Evolutionary conservation across 2,888 invertebrate genomes (phyloP).

Genomic region (Sinhomidia bicolor): DNA sequence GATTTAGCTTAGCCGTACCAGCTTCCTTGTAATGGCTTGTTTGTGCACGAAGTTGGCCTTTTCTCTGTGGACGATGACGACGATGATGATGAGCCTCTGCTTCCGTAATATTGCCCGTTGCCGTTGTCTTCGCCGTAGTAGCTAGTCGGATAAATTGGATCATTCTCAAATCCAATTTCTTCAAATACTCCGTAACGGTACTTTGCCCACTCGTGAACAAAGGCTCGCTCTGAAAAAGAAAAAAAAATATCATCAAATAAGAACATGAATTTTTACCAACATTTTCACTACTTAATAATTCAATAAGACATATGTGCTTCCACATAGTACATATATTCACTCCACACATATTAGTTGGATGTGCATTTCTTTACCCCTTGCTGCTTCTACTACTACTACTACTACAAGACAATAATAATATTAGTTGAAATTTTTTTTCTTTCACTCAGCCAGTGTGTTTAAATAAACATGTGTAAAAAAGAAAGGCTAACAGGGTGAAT

Average conservation of each 20-base stretch:
- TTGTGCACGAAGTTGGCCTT: slow-evolving; percentile 80
- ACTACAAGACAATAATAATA: no score
- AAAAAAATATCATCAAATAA: slow-evolving; percentile 10
- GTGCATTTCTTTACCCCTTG: no score
- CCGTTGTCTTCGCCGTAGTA: slow-evolving; percentile 81
- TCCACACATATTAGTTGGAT: no score
- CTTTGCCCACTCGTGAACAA: slow-evolving; percentile 86
- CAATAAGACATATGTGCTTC: slow-evolving; percentile 15
- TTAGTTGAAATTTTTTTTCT: no score
- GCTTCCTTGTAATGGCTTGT: slow-evolving; percentile 79
- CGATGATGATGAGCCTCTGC: slow-evolving; percentile 51
- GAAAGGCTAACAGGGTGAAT: not conserved
- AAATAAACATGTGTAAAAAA: slow-evolving; percentile 21
- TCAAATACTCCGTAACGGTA: slow-evolving; percentile 88
- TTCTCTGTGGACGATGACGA: slow-evolving; percentile 77
- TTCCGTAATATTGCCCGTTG: slow-evolving; percentile 79
- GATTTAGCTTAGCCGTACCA: slow-evolving; percentile 74
- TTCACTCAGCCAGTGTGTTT: not conserved
- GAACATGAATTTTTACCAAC: slow-evolving; percentile 45
- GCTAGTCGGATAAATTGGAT: slow-evolving; percentile 85
- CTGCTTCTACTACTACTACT: no score
- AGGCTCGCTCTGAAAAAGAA: slow-evolving; percentile 71
- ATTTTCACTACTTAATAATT: slow-evolving; percentile 47
- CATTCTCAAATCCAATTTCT: slow-evolving; percentile 85
- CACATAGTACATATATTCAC: not conserved